phyloP scores from a whole-genome alignment of 2,797 vertebrate genomes.

The Myotis myotis region DNA sequence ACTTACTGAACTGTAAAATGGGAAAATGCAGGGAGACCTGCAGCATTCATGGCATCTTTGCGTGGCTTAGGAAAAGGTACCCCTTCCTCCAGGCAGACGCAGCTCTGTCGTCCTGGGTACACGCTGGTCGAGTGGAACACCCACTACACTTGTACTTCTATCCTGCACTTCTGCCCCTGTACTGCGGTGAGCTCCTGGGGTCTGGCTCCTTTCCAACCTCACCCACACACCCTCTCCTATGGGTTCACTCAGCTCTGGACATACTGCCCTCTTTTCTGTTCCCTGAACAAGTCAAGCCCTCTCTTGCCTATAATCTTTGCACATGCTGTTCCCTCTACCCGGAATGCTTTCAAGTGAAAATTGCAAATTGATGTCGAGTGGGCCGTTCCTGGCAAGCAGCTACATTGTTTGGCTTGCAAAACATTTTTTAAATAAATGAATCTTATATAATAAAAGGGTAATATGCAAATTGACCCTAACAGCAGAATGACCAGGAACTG shows the following conservation, averaged over 20 bases:
- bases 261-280: neutral
- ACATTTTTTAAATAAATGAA: neutral
- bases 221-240: neutral
- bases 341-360: neutral
- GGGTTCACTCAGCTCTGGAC: neutral
- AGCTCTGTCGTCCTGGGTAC: neutral
- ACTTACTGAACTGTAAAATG: neutral
- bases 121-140: accelerated
- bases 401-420: neutral
- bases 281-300: neutral
- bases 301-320: neutral
- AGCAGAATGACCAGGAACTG: too few species aligned
- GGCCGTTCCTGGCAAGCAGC: neutral
- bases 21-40: neutral
- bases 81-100: neutral
- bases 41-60: neutral
- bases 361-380: neutral
- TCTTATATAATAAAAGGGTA: too few species aligned
- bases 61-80: neutral
- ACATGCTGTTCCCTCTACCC: neutral
- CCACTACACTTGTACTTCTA: neutral
- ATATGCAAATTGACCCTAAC: too few species aligned
- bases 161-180: neutral
- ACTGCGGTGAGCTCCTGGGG: neutral
- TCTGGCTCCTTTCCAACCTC: neutral